These are phyloP conservation scores for Gandaritis pyraliata DNA, from an alignment of 2,888 invertebrate species.

Conservation along the genomic window DNA sequence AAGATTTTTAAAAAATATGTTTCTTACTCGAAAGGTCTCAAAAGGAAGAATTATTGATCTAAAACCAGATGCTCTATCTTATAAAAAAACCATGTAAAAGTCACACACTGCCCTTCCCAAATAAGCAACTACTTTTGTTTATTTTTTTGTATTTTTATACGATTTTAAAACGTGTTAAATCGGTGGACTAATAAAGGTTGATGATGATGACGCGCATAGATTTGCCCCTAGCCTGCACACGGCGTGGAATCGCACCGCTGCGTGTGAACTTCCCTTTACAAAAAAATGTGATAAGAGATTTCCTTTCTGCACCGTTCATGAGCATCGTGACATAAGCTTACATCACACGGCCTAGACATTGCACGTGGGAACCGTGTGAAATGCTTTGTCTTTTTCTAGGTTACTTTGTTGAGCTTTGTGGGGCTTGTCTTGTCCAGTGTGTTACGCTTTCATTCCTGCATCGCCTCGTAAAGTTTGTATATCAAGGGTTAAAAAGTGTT, in stretches of 20 bases:
- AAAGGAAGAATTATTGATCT: no score
- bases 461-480: background rate
- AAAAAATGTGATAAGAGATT: conserved; percentile 51
- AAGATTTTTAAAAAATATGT: no score
- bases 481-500: background rate
- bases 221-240: no score
- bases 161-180: no score
- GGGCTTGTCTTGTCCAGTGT: conserved; percentile 6
- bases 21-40: no score
- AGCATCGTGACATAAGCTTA: conserved; percentile 42
- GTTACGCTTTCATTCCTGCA: background rate
- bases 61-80: no score
- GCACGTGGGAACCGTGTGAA: conserved; percentile 69
- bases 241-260: background rate
- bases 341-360: conserved; percentile 66
- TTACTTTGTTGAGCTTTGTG: conserved; percentile 47
- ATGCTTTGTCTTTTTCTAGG: conserved; percentile 65
- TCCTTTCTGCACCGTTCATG: conserved; percentile 60
- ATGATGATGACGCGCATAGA: no score
- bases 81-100: no score
- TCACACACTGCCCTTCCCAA: no score
- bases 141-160: no score
- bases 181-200: no score
- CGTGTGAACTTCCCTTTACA: background rate
- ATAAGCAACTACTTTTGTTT: no score